Evolutionary conservation across 2,113 vertebrate species (phyloP), one percentile per base, ranked within the genome.

Genomic region (Isichthys henryi): DNA sequence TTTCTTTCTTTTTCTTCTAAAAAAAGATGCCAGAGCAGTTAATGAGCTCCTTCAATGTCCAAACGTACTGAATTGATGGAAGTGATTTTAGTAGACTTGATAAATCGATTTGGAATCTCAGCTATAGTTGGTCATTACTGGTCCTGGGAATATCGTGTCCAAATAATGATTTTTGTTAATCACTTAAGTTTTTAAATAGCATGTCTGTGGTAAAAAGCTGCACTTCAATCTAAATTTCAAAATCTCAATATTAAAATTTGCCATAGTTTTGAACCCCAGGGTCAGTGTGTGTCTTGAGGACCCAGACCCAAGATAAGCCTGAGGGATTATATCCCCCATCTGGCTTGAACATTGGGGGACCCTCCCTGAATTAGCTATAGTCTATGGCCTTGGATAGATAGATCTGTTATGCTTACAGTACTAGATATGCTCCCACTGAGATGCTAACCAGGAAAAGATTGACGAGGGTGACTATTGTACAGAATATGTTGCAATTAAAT

Each of bases 1-100:
- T 95, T 89, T 96, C 95, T 93, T 97, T 97, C 93, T 96, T 95
- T 84, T 84, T 84, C 96, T 98, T 95, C 91, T 93, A 46, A 52
- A 50, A 74, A 13, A 13, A 80, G 23, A 66, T 6, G 82, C 21
- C 45, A 84, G 50, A 88, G 53, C 3, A 17, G 39, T 84, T 48
- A 19, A 88, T 35, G 4, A 80, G 4, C 8, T 39, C 11, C 66
- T 74, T 74, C 66, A n/a, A 74, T 74, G 66, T 27, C 66, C 66
- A 74, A 35, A 74, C 1, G 35, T 43, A 39, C 8, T 19, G 35
- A 19, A 35, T 19, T 17, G 15, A 80, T 27, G 15, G 13, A 19
- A 43, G 70, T 77, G 70, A 77, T 77, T 77, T 77, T 39, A 77
- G 3, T 15, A 39, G 74, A 19, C 35, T 15, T 80, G 31, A 77